These are phyloP conservation scores for Mongoloraphidia duomilia DNA, from an alignment of 2,888 invertebrate genomes.

Conservation along the genomic window DNA sequence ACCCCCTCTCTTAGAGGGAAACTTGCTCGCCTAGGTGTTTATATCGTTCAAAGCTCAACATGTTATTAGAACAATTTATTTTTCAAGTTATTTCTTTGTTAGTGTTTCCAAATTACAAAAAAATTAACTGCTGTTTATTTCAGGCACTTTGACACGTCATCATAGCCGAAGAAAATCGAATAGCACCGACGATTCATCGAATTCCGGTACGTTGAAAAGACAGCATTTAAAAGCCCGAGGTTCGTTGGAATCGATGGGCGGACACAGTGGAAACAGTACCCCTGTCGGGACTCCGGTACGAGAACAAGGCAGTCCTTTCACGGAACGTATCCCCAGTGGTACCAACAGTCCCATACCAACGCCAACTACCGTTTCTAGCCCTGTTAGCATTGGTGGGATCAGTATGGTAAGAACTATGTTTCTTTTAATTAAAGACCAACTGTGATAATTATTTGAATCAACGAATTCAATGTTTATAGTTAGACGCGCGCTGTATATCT, in stretches of 20 bases:
- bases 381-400: neutral
- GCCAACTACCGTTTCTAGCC: neutral
- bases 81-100: too few species aligned
- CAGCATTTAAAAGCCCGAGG: conserved; percentile 40
- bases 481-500: too few species aligned
- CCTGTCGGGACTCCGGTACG: conserved; percentile 36
- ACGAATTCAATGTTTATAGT: too few species aligned
- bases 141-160: conserved; percentile 32
- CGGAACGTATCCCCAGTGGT: conserved; percentile 12
- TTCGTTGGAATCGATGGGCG: conserved; percentile 32
- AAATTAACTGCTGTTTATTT: conserved; percentile 1
- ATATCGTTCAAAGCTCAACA: too few species aligned
- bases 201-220: conserved; percentile 37
- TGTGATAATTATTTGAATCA: too few species aligned
- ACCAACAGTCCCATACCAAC: neutral
- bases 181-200: conserved; percentile 27
- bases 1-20: too few species aligned
- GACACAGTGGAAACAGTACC: conserved; percentile 34
- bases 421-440: neutral
- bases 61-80: too few species aligned
- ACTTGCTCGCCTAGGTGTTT: too few species aligned
- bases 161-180: conserved; percentile 36
- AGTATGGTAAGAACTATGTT: neutral
- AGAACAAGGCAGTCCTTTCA: conserved; percentile 33
- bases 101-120: too few species aligned